Evolutionary conservation across 2,113 vertebrate species (phyloP).

Genomic region (Clupea harengus): DNA sequence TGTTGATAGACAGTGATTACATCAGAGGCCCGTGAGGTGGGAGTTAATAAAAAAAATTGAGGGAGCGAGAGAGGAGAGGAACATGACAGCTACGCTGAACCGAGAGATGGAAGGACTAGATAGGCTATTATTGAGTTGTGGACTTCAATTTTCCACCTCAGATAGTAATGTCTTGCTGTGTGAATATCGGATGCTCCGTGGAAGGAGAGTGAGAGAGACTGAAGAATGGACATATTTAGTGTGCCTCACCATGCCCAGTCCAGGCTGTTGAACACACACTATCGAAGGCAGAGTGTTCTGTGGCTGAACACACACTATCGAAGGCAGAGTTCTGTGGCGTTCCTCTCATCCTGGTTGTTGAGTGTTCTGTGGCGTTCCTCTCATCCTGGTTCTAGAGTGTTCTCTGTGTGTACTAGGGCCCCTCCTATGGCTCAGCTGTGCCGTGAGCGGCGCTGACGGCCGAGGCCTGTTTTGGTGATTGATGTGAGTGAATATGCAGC

Average conservation of each 20-base stretch:
- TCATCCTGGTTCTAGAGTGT: neutral
- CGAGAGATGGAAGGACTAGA: neutral
- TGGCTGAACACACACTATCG: neutral
- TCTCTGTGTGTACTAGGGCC: neutral
- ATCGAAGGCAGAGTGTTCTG: too few relatives aligned
- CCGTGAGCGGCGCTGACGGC: neutral
- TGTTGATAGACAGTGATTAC: slow-evolving; percentile 36
- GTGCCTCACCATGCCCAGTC: neutral
- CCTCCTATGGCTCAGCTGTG: neutral
- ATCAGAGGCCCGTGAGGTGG: slow-evolving; percentile 29
- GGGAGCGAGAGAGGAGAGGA: neutral
- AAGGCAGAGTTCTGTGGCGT: neutral
- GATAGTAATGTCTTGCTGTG: neutral
- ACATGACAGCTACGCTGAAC: slow-evolving; percentile 30
- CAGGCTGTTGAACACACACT: neutral
- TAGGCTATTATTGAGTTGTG: neutral
- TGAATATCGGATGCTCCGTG: neutral
- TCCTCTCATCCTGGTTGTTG: neutral
- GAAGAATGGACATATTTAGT: neutral
- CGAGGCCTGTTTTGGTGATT: slow-evolving; percentile 9
- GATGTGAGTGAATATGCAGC: neutral
- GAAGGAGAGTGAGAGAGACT: neutral
- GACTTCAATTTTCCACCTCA: neutral
- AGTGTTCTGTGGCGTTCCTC: neutral
- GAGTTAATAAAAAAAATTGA: slow-evolving; percentile 21